A percentile compares a stretch with the other conserved stretches of the same genome.
These are phyloP conservation scores for Nebria ingens DNA, from an alignment of 1,140 invertebrate genomes.

Conservation along the genomic window DNA sequence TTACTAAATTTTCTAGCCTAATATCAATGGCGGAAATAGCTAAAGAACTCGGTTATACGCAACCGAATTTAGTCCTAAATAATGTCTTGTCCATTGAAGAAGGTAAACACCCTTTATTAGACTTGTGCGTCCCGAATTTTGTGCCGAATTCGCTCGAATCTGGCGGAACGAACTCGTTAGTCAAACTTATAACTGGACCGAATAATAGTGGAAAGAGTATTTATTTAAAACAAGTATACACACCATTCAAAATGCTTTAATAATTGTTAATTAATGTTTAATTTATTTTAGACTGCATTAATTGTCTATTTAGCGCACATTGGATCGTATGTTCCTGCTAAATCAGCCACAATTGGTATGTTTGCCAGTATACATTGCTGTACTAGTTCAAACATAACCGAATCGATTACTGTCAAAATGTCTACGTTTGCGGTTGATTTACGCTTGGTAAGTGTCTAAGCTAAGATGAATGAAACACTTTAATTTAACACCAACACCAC, in stretches of 20 bases:
- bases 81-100: conserved; percentile 55
- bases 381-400: conserved; percentile 54
- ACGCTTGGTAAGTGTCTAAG: conserved; percentile 74
- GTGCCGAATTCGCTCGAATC: conserved; percentile 63
- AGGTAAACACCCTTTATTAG: conserved; percentile 70
- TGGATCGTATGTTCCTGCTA: conserved; percentile 81
- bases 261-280: no score
- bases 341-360: conserved; percentile 54
- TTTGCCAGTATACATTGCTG: conserved; percentile 49
- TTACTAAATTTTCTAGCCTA: conserved; percentile 44
- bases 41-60: conserved; percentile 57
- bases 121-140: conserved; percentile 52
- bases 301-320: conserved; percentile 78
- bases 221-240: conserved; percentile 71
- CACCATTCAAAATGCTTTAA: background rate
- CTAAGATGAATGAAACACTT: no score
- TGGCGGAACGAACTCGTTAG: conserved; percentile 39
- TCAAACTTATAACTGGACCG: conserved; percentile 78
- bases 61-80: conserved; percentile 50
- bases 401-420: conserved; percentile 66
- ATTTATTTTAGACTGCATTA: conserved; percentile 49
- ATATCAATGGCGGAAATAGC: conserved; percentile 61
- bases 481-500: no score
- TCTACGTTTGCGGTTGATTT: conserved; percentile 81
- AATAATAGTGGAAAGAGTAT: conserved; percentile 89